phyloP scores from a whole-genome alignment of 2,888 invertebrate genomes.

The Capitulum mitella region DNA sequence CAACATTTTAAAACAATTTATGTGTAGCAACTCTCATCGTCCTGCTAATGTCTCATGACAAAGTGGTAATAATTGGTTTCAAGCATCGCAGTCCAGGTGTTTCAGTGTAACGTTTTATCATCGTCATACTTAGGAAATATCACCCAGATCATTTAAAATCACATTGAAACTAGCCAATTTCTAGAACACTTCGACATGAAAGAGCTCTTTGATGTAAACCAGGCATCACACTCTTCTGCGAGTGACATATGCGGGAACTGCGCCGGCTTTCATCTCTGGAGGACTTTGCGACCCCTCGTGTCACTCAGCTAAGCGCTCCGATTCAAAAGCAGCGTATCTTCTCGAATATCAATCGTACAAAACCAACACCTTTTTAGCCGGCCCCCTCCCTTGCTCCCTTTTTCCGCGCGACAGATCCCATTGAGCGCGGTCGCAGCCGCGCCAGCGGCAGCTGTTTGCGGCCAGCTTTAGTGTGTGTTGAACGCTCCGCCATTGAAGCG shows the following conservation, averaged over 20 bases:
- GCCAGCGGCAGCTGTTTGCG: background rate
- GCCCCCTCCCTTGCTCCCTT: background rate
- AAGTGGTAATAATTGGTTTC: too few relatives aligned
- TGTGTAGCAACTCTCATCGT: too few relatives aligned
- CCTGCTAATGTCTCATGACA: too few relatives aligned
- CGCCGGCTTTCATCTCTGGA: background rate
- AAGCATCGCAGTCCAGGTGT: too few relatives aligned
- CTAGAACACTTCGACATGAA: too few relatives aligned
- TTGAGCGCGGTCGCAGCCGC: background rate
- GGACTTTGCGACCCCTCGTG: background rate
- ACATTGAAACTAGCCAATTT: too few relatives aligned
- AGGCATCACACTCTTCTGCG: background rate
- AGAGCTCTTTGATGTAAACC: too few relatives aligned
- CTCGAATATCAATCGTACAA: background rate
- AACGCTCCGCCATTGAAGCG: background rate
- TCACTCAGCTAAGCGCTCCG: background rate
- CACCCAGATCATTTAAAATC: too few relatives aligned
- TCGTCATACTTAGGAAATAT: too few relatives aligned
- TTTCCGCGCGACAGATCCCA: slow-evolving; percentile 10
- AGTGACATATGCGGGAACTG: background rate
- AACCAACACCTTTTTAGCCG: slow-evolving; percentile 15
- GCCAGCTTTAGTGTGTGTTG: background rate
- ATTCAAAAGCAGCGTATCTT: background rate
- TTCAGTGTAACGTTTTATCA: too few relatives aligned
- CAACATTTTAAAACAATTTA: too few relatives aligned